Conservation (phyloP, 2,113 vertebrate species). For the Mesocricetus auratus region DNA sequence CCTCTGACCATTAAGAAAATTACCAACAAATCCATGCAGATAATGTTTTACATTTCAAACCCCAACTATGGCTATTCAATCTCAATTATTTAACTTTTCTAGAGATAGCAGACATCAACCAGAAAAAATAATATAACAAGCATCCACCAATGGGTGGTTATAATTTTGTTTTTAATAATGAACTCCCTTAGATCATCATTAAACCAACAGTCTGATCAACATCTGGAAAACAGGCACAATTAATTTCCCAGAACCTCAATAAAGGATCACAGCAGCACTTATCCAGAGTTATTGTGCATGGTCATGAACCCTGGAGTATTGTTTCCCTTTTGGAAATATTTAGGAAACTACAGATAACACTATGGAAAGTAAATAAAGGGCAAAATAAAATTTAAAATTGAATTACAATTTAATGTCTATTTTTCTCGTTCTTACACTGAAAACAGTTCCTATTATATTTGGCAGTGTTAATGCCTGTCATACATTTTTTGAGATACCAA, state of each 20-base stretch:
- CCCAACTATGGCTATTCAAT: conserved; percentile 73
- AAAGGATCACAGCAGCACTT: conserved; percentile 75
- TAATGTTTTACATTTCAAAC: conserved; percentile 76
- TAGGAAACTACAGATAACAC: conserved; percentile 61
- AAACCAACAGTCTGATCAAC: conserved; percentile 81
- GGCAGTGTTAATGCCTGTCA: conserved; percentile 64
- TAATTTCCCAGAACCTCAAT: conserved; percentile 79
- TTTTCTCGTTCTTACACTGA: conserved; percentile 72
- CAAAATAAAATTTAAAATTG: conserved; percentile 72
- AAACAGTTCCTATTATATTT: conserved; percentile 76
- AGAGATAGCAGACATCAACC: conserved; percentile 80
- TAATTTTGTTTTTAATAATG: conserved; percentile 83
- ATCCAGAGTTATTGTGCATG: conserved; percentile 71
- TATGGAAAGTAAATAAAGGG: conserved; percentile 70
- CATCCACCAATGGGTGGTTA: conserved; percentile 72
- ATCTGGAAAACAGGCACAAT: conserved; percentile 78
- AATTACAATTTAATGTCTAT: conserved; percentile 71
- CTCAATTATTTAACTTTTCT: conserved; percentile 82
- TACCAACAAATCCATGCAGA: conserved; percentile 78
- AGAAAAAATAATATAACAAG: conserved; percentile 78
- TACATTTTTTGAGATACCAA: conserved; percentile 67
- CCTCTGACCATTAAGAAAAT: conserved; percentile 71
- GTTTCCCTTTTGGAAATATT: conserved; percentile 78
- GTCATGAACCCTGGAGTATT: conserved; percentile 80
- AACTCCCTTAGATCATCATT: conserved; percentile 81